Percentiles rank a stretch among this genome's conserved stretches.
Conservation (phyloP, 2,113 vertebrate species). For the Actenoides lindsayi region DNA sequence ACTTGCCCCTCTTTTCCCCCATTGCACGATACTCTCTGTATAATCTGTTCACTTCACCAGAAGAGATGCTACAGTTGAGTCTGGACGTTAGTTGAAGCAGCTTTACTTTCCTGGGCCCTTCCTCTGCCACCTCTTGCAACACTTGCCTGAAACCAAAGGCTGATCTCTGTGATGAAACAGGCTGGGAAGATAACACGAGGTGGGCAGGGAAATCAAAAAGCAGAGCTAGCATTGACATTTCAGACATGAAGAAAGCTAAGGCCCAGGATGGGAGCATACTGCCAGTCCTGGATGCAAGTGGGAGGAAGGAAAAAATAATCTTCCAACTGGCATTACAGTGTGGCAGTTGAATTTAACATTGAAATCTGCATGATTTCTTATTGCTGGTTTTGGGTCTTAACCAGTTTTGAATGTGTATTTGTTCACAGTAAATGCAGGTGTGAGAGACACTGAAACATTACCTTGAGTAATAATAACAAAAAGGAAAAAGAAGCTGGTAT, state of each 20-base stretch:
- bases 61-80: background rate
- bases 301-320: background rate
- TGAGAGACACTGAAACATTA: background rate
- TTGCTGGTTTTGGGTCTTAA: background rate
- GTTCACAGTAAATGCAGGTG: background rate
- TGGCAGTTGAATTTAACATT: background rate
- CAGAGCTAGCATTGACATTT: background rate
- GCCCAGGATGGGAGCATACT: background rate
- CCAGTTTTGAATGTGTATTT: background rate
- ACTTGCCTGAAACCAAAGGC: background rate
- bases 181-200: background rate
- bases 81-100: background rate
- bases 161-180: background rate
- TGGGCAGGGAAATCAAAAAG: background rate
- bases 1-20: background rate
- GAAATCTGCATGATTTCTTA: background rate
- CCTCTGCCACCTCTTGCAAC: background rate
- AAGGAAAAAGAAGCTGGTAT: background rate
- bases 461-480: background rate
- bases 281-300: background rate
- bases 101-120: background rate
- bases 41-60: background rate
- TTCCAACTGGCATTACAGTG: background rate
- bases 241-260: background rate
- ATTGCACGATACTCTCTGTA: background rate